Evolutionary conservation across 92 coral and sea anemone species (phyloP), one percentile per base, ranked within the genome.

Genomic region (Phenganax subtilis): DNA sequence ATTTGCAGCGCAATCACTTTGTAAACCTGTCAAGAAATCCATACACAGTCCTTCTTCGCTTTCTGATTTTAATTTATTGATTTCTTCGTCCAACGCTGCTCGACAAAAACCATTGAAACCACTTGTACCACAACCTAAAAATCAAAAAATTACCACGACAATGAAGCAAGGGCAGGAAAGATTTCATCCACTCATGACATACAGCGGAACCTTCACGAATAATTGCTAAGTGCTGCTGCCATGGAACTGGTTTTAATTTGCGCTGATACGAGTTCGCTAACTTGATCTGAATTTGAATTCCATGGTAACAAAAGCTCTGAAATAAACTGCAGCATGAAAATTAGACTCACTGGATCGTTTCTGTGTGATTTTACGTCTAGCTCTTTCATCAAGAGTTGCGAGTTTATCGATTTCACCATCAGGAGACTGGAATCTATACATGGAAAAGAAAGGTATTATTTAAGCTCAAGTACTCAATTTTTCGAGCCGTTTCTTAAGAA

Each of bases 1-100:
- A 73, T 73, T 73, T 0, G 58, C 78, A 8, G 27, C 78, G 37
- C 78, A 73, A 54, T 73, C 78, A 73, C 58, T 73, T 51, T 8
- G 59, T n/a, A 73, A 53, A 9, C 0, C 14, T 53, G 52, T 20
- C 9, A 73, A 60, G 14, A 73, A 73, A 6, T 53, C 58, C 25
- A 28, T 52, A 54, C 78, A 73, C 62, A 12, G 6, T 53, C 78
- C 78, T 6, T 73, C 78, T 27, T 12, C 12, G 61, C 6, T 9
- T 15, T 27, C 37, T 37, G 47, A 37, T 2, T 37, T 37, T 5
- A 37, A 5, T 37, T 37, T 37, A 37, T 37, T 37, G 16, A 73
- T 20, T 56, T 17, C 61, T 15, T 73, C 59, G 17, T 73, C 78
- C 78, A 73, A 52, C 11, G 78, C 55, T 16, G 78, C 25, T 12